phyloP scores from a whole-genome alignment of 2,797 vertebrate genomes.

The Corythornis leucogaster region DNA sequence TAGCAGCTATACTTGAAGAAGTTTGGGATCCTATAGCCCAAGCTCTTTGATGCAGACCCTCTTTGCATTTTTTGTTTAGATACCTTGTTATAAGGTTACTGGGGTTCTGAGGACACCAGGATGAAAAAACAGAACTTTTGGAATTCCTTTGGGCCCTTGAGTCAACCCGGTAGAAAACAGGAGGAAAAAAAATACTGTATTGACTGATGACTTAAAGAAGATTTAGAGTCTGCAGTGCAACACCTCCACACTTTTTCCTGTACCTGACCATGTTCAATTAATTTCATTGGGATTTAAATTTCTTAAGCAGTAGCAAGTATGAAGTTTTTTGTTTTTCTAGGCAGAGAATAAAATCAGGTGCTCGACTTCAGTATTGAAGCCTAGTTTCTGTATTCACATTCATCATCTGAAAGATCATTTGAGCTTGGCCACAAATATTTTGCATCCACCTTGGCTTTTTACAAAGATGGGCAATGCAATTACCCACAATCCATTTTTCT shows the following conservation, averaged over 20 bases:
- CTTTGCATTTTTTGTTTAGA: too few relatives aligned
- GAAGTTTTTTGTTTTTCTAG: background rate
- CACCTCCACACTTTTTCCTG: background rate
- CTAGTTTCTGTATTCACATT: background rate
- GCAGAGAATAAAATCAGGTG: background rate
- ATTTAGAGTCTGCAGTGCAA: background rate
- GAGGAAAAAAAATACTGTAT: too few relatives aligned
- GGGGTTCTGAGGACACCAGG: too few relatives aligned
- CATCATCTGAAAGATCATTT: conserved; percentile 12
- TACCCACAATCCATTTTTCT: background rate
- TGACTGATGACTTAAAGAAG: too few relatives aligned
- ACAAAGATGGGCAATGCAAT: background rate
- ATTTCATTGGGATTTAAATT: background rate
- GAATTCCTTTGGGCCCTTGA: too few relatives aligned
- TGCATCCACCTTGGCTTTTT: background rate
- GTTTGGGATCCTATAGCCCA: too few relatives aligned
- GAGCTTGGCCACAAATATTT: background rate
- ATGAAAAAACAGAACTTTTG: too few relatives aligned
- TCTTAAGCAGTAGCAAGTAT: background rate
- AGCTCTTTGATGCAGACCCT: too few relatives aligned
- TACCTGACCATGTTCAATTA: background rate
- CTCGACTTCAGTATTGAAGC: background rate
- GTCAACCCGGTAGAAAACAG: too few relatives aligned
- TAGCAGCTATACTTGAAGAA: too few relatives aligned
- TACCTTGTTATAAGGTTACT: too few relatives aligned